These are phyloP conservation scores for Phania funesta DNA, from an alignment of 2,888 invertebrate species.

Conservation along the genomic window DNA sequence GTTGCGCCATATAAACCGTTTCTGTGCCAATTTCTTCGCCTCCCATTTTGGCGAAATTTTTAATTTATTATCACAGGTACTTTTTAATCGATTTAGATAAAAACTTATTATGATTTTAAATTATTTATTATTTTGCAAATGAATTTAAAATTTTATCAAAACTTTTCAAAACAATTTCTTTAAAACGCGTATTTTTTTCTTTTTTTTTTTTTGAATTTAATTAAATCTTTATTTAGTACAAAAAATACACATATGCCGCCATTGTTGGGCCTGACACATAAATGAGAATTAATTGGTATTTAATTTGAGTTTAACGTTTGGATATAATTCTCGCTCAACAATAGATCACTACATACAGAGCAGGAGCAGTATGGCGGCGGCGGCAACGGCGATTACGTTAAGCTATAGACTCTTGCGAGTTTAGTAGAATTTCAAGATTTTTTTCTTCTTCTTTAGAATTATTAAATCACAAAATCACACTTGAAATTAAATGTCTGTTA, in stretches of 20 bases:
- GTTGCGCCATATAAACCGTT: conserved; percentile 70
- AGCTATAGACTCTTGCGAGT: conserved; percentile 43
- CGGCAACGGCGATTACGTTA: conserved; percentile 37
- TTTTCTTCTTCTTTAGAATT: background rate
- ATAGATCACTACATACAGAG: conserved; percentile 10
- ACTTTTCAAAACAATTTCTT: conserved; percentile 1
- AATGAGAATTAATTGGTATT: conserved; percentile 67
- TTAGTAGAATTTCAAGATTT: conserved; percentile 25
- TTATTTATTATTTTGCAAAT: background rate
- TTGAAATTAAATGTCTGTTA: conserved; percentile 78
- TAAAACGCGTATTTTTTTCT: background rate
- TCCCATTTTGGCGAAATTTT: conserved; percentile 72
- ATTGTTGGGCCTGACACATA: conserved; percentile 54
- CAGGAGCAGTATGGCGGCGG: background rate
- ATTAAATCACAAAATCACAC: conserved; percentile 70
- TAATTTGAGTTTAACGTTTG: conserved; percentile 59
- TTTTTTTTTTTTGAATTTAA: conserved; percentile 1
- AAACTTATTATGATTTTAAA: background rate
- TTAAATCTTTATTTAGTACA: conserved; percentile 8
- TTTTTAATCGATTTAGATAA: background rate
- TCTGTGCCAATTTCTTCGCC: conserved; percentile 76
- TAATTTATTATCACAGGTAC: conserved; percentile 11
- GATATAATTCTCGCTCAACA: conserved; percentile 3
- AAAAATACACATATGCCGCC: conserved; percentile 7
- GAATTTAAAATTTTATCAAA: conserved; percentile 6